Percentiles rank a stretch among this genome's conserved stretches.
Evolutionary conservation across 2,888 invertebrate genomes (phyloP).

Genomic region (Priocnemis perturbator): DNA sequence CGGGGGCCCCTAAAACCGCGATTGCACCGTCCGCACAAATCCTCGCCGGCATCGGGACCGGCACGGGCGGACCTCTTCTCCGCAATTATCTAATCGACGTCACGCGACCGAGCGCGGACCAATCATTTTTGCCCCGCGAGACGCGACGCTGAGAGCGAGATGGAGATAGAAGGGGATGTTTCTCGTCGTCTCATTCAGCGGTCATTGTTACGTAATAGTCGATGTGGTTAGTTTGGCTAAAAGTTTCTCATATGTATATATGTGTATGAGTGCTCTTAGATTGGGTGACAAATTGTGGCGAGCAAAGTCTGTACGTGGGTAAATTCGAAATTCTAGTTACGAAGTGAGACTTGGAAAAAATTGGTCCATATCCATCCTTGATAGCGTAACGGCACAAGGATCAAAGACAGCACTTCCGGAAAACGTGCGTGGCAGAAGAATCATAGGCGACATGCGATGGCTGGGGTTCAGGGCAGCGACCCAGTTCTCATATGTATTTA

Average conservation of each 20-base stretch:
- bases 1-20: conserved; percentile 52
- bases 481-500: conserved; percentile 69
- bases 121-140: conserved; percentile 2
- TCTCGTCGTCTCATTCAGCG: no score
- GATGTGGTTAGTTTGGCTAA: no score
- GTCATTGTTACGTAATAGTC: no score
- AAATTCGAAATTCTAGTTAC: no score
- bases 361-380: no score
- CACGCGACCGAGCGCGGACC: conserved; percentile 37
- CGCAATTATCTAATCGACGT: conserved; percentile 46
- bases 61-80: conserved; percentile 11
- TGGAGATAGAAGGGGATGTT: no score
- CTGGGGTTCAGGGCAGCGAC: conserved; percentile 62
- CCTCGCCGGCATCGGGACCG: conserved; percentile 18
- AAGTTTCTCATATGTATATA: no score
- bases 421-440: conserved; percentile 20
- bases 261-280: no score
- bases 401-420: conserved; percentile 57
- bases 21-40: conserved; percentile 51
- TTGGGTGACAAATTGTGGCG: no score
- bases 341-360: no score
- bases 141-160: not conserved
- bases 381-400: conserved; percentile 10
- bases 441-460: conserved; percentile 38
- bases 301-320: no score